phyloP scores from a whole-genome alignment of 1,140 invertebrate species.

The Myzus persicae region DNA sequence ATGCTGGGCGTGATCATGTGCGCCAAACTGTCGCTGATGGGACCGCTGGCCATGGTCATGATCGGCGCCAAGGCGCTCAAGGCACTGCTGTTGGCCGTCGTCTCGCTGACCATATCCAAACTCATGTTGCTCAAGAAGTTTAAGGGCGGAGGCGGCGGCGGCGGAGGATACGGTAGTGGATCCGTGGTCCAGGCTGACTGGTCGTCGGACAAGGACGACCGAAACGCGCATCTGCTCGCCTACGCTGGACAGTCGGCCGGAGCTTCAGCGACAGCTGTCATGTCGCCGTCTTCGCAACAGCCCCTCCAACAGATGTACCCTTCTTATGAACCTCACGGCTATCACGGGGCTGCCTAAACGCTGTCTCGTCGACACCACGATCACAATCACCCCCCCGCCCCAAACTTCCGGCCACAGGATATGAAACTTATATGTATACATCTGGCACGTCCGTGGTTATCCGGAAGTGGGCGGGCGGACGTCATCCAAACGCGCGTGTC shows the following conservation, averaged over 20 bases:
- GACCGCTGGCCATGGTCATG: conserved; percentile 61
- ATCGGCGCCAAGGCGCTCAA: conserved; percentile 62
- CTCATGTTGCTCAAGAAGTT: conserved; percentile 62
- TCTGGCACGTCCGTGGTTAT: not conserved
- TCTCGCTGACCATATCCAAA: conserved; percentile 62
- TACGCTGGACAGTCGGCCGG: conserved; percentile 4
- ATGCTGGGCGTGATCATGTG: conserved; percentile 62
- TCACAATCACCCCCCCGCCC: not conserved
- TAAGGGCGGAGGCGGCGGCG: conserved; percentile 43
- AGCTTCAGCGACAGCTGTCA: not conserved
- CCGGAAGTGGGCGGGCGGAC: not conserved
- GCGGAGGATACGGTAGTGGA: not conserved
- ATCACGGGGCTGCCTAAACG: not conserved
- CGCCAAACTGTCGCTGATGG: conserved; percentile 61
- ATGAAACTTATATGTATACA: not conserved
- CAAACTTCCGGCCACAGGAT: not conserved
- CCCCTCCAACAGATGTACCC: conserved; percentile 4
- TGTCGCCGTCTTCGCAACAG: conserved; percentile 6
- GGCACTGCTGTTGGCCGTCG: conserved; percentile 61
- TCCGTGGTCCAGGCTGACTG: conserved; percentile 24
- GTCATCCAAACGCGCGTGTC: not conserved
- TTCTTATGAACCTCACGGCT: conserved; percentile 2
- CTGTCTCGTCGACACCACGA: not conserved
- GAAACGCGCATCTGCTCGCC: conserved; percentile 31
- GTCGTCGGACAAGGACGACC: conserved; percentile 43